These are phyloP conservation scores for Kryptolebias ocellatus DNA, from an alignment of 2,797 vertebrate species.

Conservation along the genomic window DNA sequence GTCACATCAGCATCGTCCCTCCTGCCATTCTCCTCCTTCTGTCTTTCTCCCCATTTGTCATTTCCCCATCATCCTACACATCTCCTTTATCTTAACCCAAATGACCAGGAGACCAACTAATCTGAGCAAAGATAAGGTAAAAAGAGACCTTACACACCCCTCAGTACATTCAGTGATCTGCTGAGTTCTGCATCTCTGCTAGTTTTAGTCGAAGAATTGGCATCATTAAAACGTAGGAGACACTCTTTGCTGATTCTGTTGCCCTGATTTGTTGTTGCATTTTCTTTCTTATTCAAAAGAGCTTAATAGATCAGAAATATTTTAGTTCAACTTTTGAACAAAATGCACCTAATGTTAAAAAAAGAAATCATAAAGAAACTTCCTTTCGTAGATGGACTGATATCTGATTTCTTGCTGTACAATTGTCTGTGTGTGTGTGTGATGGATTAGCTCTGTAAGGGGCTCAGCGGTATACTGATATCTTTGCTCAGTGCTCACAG, in stretches of 20 bases:
- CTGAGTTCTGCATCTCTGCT: no score
- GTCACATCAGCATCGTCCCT: slow-evolving; percentile 22
- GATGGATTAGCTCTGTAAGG: slow-evolving; percentile 75
- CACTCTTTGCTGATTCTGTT: no score
- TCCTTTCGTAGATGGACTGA: not conserved
- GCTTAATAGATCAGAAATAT: no score
- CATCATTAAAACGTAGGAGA: no score
- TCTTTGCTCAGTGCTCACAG: slow-evolving; percentile 78
- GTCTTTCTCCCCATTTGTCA: slow-evolving; percentile 40
- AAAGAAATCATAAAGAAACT: no score
- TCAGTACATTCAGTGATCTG: no score
- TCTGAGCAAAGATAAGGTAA: not conserved
- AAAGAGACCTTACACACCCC: no score
- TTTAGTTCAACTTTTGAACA: no score
- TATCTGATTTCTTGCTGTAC: slow-evolving; percentile 28
- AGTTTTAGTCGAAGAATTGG: no score
- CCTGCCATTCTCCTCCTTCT: slow-evolving; percentile 9
- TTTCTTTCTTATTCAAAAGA: no score
- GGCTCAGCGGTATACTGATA: slow-evolving; percentile 78
- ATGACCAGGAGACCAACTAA: not conserved
- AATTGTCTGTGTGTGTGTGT: slow-evolving; percentile 40
- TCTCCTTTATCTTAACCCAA: not conserved
- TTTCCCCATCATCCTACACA: slow-evolving; percentile 3
- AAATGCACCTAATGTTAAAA: no score
- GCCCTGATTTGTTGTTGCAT: no score